Evolutionary conservation across 2,113 vertebrate species (phyloP).

Genomic region (Phylloscopus trochiloides): DNA sequence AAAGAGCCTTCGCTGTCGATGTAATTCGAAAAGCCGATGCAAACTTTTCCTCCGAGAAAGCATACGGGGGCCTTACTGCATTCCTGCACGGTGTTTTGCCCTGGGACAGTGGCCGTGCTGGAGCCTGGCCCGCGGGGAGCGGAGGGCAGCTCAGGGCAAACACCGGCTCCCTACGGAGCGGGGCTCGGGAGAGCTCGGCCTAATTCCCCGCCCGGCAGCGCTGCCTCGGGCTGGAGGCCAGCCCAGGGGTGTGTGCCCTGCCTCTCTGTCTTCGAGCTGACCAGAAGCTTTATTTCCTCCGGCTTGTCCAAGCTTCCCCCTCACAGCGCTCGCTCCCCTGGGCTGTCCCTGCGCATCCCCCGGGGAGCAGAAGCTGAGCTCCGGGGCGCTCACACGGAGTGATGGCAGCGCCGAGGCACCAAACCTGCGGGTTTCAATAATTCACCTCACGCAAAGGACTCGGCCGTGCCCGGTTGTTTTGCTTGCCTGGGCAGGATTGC

Average conservation of each 20-base stretch:
- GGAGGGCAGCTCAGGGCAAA: not conserved
- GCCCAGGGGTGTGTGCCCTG: not conserved
- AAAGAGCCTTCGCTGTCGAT: not conserved
- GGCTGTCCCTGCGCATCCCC: not conserved
- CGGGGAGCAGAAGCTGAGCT: not conserved
- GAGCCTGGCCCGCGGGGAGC: not conserved
- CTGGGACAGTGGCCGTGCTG: not conserved
- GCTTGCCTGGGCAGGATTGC: not conserved
- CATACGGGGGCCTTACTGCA: rapidly evolving
- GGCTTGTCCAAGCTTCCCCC: not conserved
- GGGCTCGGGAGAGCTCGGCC: not conserved
- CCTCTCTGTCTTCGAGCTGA: not conserved
- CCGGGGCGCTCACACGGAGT: rapidly evolving
- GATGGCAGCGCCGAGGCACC: rapidly evolving
- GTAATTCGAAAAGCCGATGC: not conserved
- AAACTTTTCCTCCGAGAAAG: not conserved
- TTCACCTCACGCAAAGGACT: not conserved
- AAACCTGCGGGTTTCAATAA: not conserved
- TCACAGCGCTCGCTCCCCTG: rapidly evolving
- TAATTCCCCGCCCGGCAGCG: not conserved
- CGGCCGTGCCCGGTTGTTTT: not conserved
- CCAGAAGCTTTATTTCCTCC: not conserved
- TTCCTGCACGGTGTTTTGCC: not conserved
- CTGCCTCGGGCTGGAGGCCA: not conserved
- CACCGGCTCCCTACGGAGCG: not conserved